Base-by-base conservation (phyloP, 1,140 invertebrate genomes). In the Neodiprion lecontei region DNA sequence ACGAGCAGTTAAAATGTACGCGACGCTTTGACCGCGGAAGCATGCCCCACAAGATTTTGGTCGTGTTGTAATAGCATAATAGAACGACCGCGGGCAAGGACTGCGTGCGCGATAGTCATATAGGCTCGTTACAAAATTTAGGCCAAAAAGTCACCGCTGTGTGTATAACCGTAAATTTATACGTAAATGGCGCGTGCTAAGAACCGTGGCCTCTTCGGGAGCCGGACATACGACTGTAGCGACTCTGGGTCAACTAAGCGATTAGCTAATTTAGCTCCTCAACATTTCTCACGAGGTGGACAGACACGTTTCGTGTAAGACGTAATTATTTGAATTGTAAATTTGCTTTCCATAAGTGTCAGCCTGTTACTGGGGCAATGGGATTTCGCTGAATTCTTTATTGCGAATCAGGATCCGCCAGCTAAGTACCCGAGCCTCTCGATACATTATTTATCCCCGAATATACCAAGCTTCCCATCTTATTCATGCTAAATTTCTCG, bases 101-200 rank as follows among this genome's bases (percentile, higher is more conserved):
- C 77, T 79, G 40, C 28, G 73, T 69, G 70, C 14, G 23, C 66
- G 47, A 70, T n/a, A 17, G 12, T 48, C 48, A 1, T 40, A 14
- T 47, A 28, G 48, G 10, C 77, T 81, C 75, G 79, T 80, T 78
- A 77, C 83, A 82, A 83, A 80, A 86, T 86, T 85, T 84, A 82
- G 84, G 84, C 84, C 84, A 78, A 85, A 85, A 86, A 86, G 84
- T 85, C 84, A 85, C 78, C 79, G 78, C 72, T 79, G 75, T 76
- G 73, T 75, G 74, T 77, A 75, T 75, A 77, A 78, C 76, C 74
- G 77, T 77, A 75, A 61, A 61, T 61, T 40, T 61, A 61, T 61
- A 61, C 53, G n/a, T 61, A 40, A 40, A 40, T 61, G 28, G 28
- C 28, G 28, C 28, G 28, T 40, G 28, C 28, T 40, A 40, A 40